phyloP scores from a whole-genome alignment of 2,797 vertebrate species.

The Falco concolor region DNA sequence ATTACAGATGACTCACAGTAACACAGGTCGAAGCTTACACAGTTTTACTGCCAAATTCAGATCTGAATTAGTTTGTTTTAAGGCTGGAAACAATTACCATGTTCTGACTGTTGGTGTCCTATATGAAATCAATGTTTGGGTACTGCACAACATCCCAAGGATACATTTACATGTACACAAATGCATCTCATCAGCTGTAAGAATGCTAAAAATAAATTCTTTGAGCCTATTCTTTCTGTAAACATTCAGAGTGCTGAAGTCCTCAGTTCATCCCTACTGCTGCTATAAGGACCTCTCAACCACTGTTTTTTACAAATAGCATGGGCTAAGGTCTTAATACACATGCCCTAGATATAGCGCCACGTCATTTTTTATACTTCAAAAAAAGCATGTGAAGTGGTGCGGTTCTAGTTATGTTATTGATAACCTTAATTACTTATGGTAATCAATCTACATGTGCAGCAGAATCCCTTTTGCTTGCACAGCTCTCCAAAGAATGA shows the following conservation, averaged over 20 bases:
- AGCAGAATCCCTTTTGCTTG: neutral
- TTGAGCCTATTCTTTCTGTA: neutral
- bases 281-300: neutral
- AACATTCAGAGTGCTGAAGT: neutral
- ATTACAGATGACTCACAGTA: neutral
- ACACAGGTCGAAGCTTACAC: rapidly evolving
- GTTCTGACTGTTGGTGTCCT: neutral
- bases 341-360: neutral
- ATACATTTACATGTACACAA: neutral
- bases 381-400: neutral
- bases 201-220: neutral
- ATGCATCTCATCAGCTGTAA: neutral
- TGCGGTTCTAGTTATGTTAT: neutral
- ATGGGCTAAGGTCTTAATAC: neutral
- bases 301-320: neutral
- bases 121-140: neutral
- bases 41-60: neutral
- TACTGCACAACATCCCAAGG: neutral
- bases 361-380: neutral
- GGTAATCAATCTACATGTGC: neutral
- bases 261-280: neutral
- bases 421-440: neutral
- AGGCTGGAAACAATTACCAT: neutral
- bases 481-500: neutral
- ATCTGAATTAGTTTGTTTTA: neutral